phyloP scores from a whole-genome alignment of 2,113 vertebrate genomes.

The Pyrgilauda ruficollis region DNA sequence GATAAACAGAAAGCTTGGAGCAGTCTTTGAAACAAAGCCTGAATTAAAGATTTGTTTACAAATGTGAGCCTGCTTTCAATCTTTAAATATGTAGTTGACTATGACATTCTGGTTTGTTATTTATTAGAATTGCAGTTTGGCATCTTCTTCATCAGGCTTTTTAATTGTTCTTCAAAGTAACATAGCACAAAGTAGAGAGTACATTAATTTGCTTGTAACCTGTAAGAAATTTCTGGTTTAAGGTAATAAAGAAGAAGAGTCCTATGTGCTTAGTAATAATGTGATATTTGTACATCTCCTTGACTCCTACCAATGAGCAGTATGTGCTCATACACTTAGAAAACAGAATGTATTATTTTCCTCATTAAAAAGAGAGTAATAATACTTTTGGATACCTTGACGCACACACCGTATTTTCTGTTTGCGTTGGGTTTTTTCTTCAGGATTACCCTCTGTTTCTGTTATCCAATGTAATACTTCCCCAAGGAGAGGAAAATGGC shows the following conservation, averaged over 20 bases:
- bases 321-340: background rate
- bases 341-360: background rate
- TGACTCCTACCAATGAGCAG: background rate
- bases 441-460: background rate
- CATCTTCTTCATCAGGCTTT: background rate
- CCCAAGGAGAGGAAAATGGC: background rate
- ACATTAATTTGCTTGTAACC: background rate
- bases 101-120: background rate
- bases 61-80: background rate
- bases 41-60: background rate
- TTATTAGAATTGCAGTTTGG: background rate
- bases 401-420: rapidly evolving
- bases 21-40: background rate
- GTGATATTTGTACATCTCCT: background rate
- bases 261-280: background rate
- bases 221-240: background rate
- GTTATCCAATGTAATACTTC: background rate
- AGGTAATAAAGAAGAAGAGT: background rate
- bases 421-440: background rate
- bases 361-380: background rate
- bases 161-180: background rate
- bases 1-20: background rate
- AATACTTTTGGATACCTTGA: background rate
- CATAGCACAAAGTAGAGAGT: background rate
- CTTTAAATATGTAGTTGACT: background rate